These are phyloP conservation scores for Plotosus lineatus DNA, from an alignment of 2,113 vertebrate species.

Conservation along the genomic window DNA sequence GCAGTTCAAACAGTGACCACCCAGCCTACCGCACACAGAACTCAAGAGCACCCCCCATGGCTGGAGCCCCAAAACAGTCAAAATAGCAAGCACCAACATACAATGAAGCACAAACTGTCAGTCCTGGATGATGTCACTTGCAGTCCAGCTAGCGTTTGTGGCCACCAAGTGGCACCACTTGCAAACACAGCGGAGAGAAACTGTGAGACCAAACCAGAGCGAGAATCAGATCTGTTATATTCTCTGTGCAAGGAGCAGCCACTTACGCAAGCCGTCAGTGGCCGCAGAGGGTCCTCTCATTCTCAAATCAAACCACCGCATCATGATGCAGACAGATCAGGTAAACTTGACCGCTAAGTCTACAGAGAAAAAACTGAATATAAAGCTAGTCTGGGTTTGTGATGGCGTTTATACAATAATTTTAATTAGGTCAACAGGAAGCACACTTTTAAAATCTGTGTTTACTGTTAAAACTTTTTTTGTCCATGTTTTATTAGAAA, in stretches of 20 bases:
- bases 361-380: background rate
- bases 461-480: background rate
- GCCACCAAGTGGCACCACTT: background rate
- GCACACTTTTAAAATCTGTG: background rate
- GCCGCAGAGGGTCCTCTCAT: conserved; percentile 73
- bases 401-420: background rate
- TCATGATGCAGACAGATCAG: conserved; percentile 38
- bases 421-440: background rate
- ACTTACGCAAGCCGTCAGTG: conserved; percentile 68
- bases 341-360: background rate
- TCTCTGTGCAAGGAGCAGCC: conserved; percentile 59
- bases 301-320: conserved; percentile 47
- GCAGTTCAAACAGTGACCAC: conserved; percentile 67
- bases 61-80: conserved; percentile 68
- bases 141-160: conserved; percentile 63
- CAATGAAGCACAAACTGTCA: conserved; percentile 60
- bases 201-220: conserved; percentile 27
- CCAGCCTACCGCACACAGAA: conserved; percentile 65
- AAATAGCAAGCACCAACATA: conserved; percentile 59
- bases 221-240: conserved; percentile 65
- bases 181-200: conserved; percentile 43
- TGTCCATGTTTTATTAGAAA: conserved; percentile 7
- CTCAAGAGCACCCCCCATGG: conserved; percentile 74
- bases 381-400: background rate
- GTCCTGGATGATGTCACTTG: conserved; percentile 64